Evolutionary conservation across 1,140 invertebrate genomes (phyloP).

Genomic region (Pseudomyrmex sp.): DNA sequence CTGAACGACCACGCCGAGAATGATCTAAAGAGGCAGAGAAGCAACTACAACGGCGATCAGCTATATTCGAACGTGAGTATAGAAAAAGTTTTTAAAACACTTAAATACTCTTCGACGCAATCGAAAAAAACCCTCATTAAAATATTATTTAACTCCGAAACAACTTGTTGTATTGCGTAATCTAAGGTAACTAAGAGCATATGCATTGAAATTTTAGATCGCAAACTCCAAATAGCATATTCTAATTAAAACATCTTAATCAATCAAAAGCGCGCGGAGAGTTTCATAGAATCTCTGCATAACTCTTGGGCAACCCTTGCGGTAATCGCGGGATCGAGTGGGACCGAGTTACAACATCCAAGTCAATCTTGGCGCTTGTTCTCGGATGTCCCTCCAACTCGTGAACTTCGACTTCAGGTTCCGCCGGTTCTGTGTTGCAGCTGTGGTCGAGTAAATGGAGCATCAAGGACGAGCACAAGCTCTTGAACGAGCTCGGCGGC

Average conservation of each 20-base stretch:
- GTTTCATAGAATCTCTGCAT: slow-evolving; percentile 46
- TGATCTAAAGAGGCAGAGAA: slow-evolving; percentile 93
- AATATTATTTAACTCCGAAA: neutral
- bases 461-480: slow-evolving; percentile 94
- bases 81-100: neutral
- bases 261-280: slow-evolving; percentile 49
- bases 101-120: too few species aligned
- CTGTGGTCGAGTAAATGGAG: slow-evolving; percentile 95
- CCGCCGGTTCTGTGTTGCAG: slow-evolving; percentile 84
- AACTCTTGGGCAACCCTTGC: slow-evolving; percentile 32
- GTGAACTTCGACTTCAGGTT: slow-evolving; percentile 69
- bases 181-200: neutral
- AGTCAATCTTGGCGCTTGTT: slow-evolving; percentile 61
- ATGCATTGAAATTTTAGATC: neutral
- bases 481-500: slow-evolving; percentile 91
- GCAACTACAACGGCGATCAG: slow-evolving; percentile 95
- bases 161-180: neutral
- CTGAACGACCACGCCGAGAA: slow-evolving; percentile 93
- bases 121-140: neutral
- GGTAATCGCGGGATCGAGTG: slow-evolving; percentile 41
- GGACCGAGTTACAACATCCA: slow-evolving; percentile 20
- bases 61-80: slow-evolving; percentile 94
- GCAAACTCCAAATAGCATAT: slow-evolving; percentile 1
- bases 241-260: slow-evolving; percentile 41
- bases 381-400: slow-evolving; percentile 59